These are phyloP conservation scores for Eupithecia dodoneata DNA, from an alignment of 2,888 invertebrate genomes.

Conservation along the genomic window DNA sequence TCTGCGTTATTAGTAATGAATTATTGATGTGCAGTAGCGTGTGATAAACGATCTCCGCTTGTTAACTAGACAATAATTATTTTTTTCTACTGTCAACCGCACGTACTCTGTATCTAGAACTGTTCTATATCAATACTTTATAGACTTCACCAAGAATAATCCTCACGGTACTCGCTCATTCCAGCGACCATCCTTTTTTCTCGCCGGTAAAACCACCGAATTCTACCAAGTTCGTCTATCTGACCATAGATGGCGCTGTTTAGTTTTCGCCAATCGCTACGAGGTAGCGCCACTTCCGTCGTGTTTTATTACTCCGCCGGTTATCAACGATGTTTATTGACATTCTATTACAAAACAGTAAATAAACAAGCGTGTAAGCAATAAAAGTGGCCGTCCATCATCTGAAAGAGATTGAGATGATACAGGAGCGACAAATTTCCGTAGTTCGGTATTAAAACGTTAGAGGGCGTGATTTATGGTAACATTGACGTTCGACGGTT, in stretches of 20 bases:
- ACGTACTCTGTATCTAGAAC: conserved; percentile 39
- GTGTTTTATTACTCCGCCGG: conserved; percentile 63
- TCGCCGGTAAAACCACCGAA: conserved; percentile 36
- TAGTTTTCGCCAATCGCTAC: conserved; percentile 48
- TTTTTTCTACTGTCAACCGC: conserved; percentile 45
- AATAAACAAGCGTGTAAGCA: conserved; percentile 74
- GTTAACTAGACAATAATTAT: conserved; percentile 61
- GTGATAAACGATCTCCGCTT: conserved; percentile 70
- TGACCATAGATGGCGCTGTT: conserved; percentile 69
- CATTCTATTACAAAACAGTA: conserved; percentile 74
- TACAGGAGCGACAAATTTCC: conserved; percentile 65
- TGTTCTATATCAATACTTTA: neutral
- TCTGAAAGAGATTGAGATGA: conserved; percentile 71
- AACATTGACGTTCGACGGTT: conserved; percentile 67
- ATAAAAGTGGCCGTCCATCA: conserved; percentile 76
- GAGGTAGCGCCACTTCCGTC: conserved; percentile 57
- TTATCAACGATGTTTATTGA: conserved; percentile 73
- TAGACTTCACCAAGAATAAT: neutral
- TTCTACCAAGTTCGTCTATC: conserved; percentile 55
- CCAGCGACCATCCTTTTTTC: conserved; percentile 25
- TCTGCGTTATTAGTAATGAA: conserved; percentile 77
- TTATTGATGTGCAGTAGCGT: conserved; percentile 74
- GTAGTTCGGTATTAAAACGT: conserved; percentile 63
- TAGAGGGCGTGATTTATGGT: conserved; percentile 78
- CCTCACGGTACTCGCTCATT: conserved; percentile 20